Evolutionary conservation across 2,797 vertebrate genomes (phyloP).

Genomic region (Smutsia temminckii): DNA sequence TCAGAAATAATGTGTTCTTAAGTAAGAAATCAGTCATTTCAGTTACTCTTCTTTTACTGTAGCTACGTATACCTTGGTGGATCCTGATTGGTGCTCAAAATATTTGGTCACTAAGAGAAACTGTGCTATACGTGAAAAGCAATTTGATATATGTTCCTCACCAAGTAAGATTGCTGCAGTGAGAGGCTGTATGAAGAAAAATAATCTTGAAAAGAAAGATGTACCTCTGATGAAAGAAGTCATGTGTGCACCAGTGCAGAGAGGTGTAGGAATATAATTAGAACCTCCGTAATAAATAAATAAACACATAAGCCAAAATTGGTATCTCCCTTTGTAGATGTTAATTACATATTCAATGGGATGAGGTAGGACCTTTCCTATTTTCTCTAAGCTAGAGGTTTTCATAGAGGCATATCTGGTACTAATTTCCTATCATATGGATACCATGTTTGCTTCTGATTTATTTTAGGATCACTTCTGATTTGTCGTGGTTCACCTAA

Average conservation of each 20-base stretch:
- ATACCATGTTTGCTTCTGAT: neutral
- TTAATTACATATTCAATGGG: neutral
- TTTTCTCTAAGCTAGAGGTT: neutral
- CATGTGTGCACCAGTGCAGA: neutral
- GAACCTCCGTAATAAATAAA: conserved; percentile 56
- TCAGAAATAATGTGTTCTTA: neutral
- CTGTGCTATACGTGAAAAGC: conserved; percentile 21
- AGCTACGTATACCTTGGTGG: conserved; percentile 41
- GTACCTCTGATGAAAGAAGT: neutral
- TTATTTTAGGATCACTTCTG: neutral
- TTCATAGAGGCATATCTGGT: neutral
- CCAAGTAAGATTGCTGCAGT: conserved; percentile 51
- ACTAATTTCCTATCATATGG: neutral
- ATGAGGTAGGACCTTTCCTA: neutral
- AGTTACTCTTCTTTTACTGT: conserved; percentile 14
- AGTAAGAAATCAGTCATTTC: conserved; percentile 34
- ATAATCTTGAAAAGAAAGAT: conserved; percentile 3
- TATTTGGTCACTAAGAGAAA: neutral
- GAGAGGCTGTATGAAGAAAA: neutral
- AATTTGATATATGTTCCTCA: conserved; percentile 48
- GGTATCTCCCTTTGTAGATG: neutral
- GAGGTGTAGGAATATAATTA: neutral
- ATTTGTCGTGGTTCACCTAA: neutral
- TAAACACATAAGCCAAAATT: neutral
- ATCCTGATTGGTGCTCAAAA: conserved; percentile 22